These are phyloP conservation scores for Chrysaora quinquecirrha DNA, from an alignment of 30 jellyfish, hydroid and myxozoan genomes.

Conservation along the genomic window DNA sequence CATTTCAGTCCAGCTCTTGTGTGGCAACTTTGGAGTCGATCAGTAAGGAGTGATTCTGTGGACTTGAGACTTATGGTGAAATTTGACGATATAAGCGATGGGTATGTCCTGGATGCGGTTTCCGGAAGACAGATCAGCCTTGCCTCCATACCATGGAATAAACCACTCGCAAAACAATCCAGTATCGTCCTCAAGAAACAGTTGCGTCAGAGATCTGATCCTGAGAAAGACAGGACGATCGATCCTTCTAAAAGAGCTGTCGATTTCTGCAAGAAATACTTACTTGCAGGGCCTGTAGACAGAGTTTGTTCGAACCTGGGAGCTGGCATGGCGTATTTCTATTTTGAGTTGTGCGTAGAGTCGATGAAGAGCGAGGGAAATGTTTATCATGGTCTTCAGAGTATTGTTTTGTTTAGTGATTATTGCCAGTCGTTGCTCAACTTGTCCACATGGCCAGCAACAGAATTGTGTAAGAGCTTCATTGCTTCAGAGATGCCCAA, in stretches of 20 bases:
- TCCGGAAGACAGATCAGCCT: neutral
- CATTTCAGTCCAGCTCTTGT: constrained; percentile 62
- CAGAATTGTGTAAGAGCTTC: constrained; percentile 12
- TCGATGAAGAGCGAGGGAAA: constrained; percentile 3
- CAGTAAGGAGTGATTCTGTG: constrained; percentile 22
- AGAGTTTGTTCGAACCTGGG: constrained; percentile 38
- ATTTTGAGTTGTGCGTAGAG: constrained; percentile 33
- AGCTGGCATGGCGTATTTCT: constrained; percentile 22
- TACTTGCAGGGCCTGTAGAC: constrained; percentile 4
- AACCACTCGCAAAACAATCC: constrained; percentile 26
- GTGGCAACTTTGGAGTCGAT: constrained; percentile 72
- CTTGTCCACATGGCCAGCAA: constrained; percentile 59
- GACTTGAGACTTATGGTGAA: constrained; percentile 17
- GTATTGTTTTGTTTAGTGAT: constrained; percentile 42
- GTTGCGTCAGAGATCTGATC: neutral
- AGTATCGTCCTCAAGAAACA: constrained; percentile 33
- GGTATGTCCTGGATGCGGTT: constrained; percentile 26
- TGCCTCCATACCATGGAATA: constrained; percentile 53
- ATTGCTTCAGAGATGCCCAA: neutral
- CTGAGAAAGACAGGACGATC: neutral
- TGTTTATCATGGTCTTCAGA: constrained; percentile 24
- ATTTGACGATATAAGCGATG: constrained; percentile 36
- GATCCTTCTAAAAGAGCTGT: constrained; percentile 5
- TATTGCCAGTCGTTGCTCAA: constrained; percentile 33
- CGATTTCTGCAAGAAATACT: constrained; percentile 16